phyloP scores from a whole-genome alignment of 2,113 vertebrate species.

The Gulo gulo region DNA sequence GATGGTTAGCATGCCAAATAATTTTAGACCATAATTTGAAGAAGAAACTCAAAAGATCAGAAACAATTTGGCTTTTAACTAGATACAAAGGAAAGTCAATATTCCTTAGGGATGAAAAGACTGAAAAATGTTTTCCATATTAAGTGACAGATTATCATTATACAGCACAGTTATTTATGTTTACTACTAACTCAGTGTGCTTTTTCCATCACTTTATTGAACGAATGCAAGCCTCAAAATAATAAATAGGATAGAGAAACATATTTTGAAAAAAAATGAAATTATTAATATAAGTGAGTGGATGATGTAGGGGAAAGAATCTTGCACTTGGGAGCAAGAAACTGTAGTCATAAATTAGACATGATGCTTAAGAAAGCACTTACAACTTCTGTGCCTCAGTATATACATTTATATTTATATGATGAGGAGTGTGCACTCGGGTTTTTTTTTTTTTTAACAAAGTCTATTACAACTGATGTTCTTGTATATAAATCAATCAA shows the following conservation, averaged over 20 bases:
- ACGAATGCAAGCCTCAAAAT: neutral
- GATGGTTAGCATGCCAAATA: neutral
- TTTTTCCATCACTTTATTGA: neutral
- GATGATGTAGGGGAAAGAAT: neutral
- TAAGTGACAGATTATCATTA: neutral
- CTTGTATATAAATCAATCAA: neutral
- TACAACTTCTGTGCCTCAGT: neutral
- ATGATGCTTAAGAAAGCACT: neutral
- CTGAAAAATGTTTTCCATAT: neutral
- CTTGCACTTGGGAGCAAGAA: neutral
- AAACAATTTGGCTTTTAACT: neutral
- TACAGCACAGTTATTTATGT: neutral
- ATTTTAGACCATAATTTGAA: neutral
- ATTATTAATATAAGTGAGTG: slow-evolving; percentile 12
- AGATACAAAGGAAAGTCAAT: neutral
- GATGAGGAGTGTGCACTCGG: neutral
- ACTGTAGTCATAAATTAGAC: neutral
- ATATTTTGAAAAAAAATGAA: neutral
- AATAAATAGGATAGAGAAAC: neutral
- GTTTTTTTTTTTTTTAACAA: neutral
- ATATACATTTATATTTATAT: neutral
- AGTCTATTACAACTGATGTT: neutral
- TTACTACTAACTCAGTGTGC: neutral
- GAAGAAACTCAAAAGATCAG: neutral
- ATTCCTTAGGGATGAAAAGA: neutral